Evolutionary conservation across 2,888 invertebrate genomes (phyloP).

Genomic region (Caenorhabditis drosophilae): DNA sequence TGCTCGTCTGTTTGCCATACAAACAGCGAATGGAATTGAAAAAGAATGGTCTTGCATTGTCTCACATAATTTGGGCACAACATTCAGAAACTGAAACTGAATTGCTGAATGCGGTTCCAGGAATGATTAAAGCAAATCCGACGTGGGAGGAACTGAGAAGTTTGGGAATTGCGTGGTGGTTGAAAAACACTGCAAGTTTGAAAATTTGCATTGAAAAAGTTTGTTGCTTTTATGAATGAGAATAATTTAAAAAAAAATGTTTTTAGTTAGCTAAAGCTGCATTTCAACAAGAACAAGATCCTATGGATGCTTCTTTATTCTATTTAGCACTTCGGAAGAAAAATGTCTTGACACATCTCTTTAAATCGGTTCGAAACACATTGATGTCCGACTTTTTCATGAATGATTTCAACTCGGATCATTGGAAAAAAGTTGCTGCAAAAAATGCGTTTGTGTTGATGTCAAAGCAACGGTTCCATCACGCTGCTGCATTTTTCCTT

Average conservation of each 20-base stretch:
- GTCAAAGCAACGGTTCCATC: constrained; percentile 92
- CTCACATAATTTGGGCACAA: constrained; percentile 97
- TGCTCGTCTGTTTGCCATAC: constrained; percentile 88
- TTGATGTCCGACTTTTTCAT: constrained; percentile 93
- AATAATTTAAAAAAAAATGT: too few relatives aligned
- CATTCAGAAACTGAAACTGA: constrained; percentile 98
- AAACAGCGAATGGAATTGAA: constrained; percentile 79
- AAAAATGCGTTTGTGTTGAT: constrained; percentile 97
- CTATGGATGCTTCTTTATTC: constrained; percentile 94
- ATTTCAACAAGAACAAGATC: constrained; percentile 89
- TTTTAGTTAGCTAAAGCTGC: constrained; percentile 84
- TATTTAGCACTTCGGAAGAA: constrained; percentile 98
- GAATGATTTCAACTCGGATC: constrained; percentile 88
- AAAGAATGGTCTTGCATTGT: constrained; percentile 63
- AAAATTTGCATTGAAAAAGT: constrained; percentile 85
- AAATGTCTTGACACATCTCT: constrained; percentile 91
- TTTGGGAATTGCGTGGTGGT: constrained; percentile 94
- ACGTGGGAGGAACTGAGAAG: constrained; percentile 90
- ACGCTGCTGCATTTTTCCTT: constrained; percentile 97
- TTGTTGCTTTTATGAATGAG: neutral
- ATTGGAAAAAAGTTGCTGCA: constrained; percentile 94
- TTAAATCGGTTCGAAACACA: constrained; percentile 82
- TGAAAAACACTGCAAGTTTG: constrained; percentile 82
- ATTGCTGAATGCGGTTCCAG: constrained; percentile 81
- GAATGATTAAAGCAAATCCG: constrained; percentile 72